Conservation (phyloP, 2,113 vertebrate species). For the Gopherus flavomarginatus region DNA sequence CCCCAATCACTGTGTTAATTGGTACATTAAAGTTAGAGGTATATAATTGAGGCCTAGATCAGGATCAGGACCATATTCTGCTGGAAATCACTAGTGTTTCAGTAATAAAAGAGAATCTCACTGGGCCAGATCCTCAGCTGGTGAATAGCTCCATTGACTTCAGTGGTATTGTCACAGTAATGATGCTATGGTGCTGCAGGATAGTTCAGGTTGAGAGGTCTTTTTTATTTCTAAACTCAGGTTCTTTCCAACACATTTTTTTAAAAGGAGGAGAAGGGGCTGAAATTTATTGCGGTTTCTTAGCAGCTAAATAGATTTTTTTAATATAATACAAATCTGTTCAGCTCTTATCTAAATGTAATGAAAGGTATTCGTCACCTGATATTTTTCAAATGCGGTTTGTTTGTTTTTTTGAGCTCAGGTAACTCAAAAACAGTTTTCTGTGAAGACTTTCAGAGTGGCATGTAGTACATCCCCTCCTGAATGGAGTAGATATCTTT, state of each 20-base stretch:
- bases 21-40: background rate
- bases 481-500: background rate
- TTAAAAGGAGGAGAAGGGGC: too few species aligned
- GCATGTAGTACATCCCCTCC: background rate
- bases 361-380: background rate
- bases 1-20: too few species aligned
- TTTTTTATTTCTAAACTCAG: background rate
- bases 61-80: background rate
- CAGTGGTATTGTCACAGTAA: background rate
- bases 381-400: background rate
- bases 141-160: background rate
- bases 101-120: background rate
- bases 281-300: background rate
- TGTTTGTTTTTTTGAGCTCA: background rate
- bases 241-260: background rate
- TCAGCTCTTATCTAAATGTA: background rate
- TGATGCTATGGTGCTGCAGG: background rate
- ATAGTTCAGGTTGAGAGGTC: background rate
- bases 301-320: background rate
- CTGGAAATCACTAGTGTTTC: background rate
- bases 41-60: background rate
- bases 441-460: background rate
- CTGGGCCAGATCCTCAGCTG: background rate
- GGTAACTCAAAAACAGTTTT: background rate
- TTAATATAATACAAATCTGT: background rate